These are phyloP conservation scores for Aporophyla lueneburgensis DNA, from an alignment of 2,888 invertebrate species.

Conservation along the genomic window DNA sequence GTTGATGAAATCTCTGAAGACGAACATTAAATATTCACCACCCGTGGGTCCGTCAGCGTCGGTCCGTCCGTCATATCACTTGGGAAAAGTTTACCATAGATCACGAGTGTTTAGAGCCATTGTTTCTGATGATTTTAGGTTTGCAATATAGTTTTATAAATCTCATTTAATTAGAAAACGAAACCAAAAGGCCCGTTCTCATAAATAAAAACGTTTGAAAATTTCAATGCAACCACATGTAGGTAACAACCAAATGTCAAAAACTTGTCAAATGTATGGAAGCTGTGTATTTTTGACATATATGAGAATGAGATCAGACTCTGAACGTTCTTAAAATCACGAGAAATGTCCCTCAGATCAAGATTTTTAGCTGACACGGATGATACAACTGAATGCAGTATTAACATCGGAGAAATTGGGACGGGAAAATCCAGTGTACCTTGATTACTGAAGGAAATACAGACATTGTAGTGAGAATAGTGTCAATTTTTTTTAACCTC, in stretches of 20 bases:
- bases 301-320: too few relatives aligned
- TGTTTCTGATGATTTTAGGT: background rate
- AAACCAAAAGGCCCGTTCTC: too few relatives aligned
- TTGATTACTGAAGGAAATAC: background rate
- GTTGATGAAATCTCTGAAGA: conserved; percentile 43
- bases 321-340: too few relatives aligned
- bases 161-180: background rate
- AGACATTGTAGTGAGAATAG: background rate
- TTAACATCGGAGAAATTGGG: background rate
- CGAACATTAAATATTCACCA: conserved; percentile 51
- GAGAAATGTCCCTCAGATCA: background rate
- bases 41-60: conserved; percentile 2
- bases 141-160: background rate
- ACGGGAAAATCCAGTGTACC: background rate
- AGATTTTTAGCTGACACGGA: background rate
- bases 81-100: conserved; percentile 4
- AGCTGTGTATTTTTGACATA: too few relatives aligned
- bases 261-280: too few relatives aligned
- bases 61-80: conserved; percentile 33
- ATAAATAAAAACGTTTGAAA: too few relatives aligned
- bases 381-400: background rate
- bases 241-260: too few relatives aligned
- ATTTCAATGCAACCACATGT: too few relatives aligned
- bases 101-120: background rate
- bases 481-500: too few relatives aligned